Evolutionary conservation across 2,113 vertebrate genomes (phyloP).

Genomic region (Lamprologus speciosus): DNA sequence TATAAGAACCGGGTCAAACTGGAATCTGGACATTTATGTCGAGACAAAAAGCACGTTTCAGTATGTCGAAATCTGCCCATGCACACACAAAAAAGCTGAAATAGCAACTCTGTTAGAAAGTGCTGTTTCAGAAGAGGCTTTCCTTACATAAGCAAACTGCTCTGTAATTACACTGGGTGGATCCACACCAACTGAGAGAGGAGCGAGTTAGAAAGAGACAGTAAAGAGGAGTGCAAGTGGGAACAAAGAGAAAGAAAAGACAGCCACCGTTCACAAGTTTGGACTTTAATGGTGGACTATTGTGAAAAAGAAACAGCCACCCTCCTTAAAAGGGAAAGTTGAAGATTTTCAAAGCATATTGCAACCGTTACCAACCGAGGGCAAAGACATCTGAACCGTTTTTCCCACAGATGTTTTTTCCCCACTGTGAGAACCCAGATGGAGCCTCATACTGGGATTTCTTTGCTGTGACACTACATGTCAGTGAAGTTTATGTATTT

Average conservation of each 20-base stretch:
- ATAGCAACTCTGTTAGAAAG: constrained; percentile 55
- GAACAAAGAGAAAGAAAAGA: background rate
- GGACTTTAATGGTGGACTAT: background rate
- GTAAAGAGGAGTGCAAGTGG: background rate
- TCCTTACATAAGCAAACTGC: constrained; percentile 63
- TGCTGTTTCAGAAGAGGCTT: constrained; percentile 65
- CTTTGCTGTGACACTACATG: constrained; percentile 1
- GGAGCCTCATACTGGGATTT: constrained; percentile 5
- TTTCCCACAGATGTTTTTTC: constrained; percentile 36
- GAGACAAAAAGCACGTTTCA: background rate
- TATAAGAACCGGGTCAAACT: background rate
- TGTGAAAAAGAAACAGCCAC: background rate
- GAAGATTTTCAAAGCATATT: constrained; percentile 29
- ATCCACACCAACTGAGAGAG: constrained; percentile 37
- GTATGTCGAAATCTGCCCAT: constrained; percentile 19
- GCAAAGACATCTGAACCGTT: constrained; percentile 5
- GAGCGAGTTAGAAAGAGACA: constrained; percentile 15
- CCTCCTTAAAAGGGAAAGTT: constrained; percentile 15
- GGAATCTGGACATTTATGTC: background rate
- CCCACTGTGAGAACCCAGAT: constrained; percentile 42
- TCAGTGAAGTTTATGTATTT: background rate
- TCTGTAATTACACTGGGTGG: constrained; percentile 72
- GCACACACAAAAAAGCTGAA: constrained; percentile 51
- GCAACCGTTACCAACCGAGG: background rate
- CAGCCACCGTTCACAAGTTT: background rate